Evolutionary conservation across 2,113 vertebrate species (phyloP).

Genomic region (Collichthys lucidus): DNA sequence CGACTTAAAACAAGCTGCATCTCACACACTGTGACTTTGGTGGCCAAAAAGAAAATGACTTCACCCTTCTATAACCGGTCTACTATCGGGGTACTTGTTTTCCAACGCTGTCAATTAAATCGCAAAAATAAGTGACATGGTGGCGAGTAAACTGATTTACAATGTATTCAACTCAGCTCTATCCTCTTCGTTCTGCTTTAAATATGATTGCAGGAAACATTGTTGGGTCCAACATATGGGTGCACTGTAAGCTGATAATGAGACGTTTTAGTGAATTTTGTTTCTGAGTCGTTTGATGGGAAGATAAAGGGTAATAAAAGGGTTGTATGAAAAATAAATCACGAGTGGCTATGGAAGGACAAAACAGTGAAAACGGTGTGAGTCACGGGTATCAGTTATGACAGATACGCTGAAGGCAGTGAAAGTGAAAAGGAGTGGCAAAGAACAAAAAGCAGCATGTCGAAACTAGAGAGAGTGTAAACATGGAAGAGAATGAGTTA

Average conservation of each 20-base stretch:
- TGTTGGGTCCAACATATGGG: background rate
- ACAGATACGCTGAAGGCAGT: background rate
- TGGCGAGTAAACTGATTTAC: background rate
- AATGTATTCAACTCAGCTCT: background rate
- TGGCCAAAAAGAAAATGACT: background rate
- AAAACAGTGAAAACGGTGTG: slow-evolving; percentile 4
- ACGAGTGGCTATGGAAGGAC: too few relatives aligned
- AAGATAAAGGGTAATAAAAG: background rate
- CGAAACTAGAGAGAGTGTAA: background rate
- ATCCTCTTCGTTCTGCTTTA: background rate
- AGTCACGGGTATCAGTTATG: background rate
- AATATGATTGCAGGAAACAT: background rate
- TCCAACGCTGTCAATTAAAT: background rate
- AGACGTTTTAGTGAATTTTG: background rate
- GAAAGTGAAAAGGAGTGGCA: background rate
- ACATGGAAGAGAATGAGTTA: background rate
- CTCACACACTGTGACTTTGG: background rate
- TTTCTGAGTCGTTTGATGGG: background rate
- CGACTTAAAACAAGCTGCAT: background rate
- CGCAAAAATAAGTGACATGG: background rate
- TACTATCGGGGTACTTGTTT: background rate
- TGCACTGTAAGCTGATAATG: background rate
- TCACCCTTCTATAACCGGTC: background rate
- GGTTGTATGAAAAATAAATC: background rate
- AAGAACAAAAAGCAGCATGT: background rate